Evolutionary conservation across 2,113 vertebrate genomes (phyloP), one percentile per base, ranked within the genome.

Genomic region (Pongo pygmaeus): DNA sequence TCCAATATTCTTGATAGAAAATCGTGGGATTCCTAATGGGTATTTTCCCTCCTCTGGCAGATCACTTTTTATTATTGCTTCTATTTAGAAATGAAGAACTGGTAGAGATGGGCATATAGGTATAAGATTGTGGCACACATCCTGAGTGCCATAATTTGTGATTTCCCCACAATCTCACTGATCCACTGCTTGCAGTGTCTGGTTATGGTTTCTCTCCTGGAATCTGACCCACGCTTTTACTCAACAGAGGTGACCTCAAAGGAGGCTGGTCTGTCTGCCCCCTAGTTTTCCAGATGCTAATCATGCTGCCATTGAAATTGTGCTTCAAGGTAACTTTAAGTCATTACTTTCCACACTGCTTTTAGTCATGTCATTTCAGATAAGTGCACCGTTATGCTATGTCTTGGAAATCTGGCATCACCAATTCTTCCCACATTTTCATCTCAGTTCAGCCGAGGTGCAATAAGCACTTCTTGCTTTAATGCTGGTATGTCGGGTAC

Each of bases 171-270:
- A 70, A 2, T 23, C 40, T 32, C 22, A 64, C 10, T 52, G 59
- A 64, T 35, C 1, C 5, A 8, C 59, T 70, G 43, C 57, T 91
- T 46, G 18, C 1, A 43, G 13, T 11, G 17, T 70, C 38, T 92
- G n/a, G 6, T 25, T 67, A 52, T 50, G 20, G 67, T 89, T 52
- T 96, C 40, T 84, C 12, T 67, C 23, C 8, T 64, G n/a, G 64
- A 83, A 59, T 93, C 59, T 96, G 79, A 88, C 77, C 74, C 17
- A 77, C 40, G 61, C 48, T 80, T 96, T 96, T 70, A 46, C 93
- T 94, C 86, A 96, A 46, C 30, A 70, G n/a, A 57, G 48, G 32
- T 96, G 95, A 97, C n/a, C 74, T 97, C 90, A 97, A 32, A 78
- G 61, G 75, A 93, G 38, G 79, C 46, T 92, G 70, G 59, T 59